These are phyloP conservation scores for Argyrosomus japonicus DNA, from an alignment of 2,113 vertebrate genomes.

Conservation along the genomic window DNA sequence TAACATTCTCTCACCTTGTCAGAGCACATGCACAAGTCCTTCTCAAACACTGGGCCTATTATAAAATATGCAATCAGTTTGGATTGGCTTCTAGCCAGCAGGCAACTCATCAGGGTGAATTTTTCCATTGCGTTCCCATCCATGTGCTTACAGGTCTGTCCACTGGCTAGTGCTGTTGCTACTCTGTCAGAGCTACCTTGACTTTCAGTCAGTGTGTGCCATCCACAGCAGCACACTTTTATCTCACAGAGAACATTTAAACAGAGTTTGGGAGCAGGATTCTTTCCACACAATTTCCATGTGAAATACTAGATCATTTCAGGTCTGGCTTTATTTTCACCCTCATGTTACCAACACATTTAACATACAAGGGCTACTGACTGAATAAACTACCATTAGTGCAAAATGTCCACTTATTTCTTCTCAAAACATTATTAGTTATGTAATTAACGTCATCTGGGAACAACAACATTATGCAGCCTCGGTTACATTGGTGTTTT, in stretches of 20 bases:
- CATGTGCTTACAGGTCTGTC: not conserved
- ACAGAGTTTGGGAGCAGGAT: not conserved
- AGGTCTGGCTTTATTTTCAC: too few species aligned
- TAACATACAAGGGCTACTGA: too few species aligned
- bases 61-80: slow-evolving; percentile 1
- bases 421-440: too few species aligned
- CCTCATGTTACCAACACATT: too few species aligned
- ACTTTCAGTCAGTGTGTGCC: not conserved
- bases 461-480: too few species aligned
- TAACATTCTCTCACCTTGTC: not conserved
- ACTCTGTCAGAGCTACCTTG: not conserved
- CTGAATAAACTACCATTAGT: too few species aligned
- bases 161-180: slow-evolving; percentile 3
- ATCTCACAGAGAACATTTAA: not conserved
- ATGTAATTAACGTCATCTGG: too few species aligned
- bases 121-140: not conserved
- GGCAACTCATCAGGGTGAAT: not conserved
- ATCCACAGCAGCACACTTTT: not conserved
- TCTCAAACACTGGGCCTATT: not conserved
- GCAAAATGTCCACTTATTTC: too few species aligned
- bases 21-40: not conserved
- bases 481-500: too few species aligned
- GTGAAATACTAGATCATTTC: not conserved
- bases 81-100: not conserved
- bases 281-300: not conserved